Evolutionary conservation across 1,140 invertebrate species (phyloP).

Genomic region (Pseudomyrmex flavicornis): DNA sequence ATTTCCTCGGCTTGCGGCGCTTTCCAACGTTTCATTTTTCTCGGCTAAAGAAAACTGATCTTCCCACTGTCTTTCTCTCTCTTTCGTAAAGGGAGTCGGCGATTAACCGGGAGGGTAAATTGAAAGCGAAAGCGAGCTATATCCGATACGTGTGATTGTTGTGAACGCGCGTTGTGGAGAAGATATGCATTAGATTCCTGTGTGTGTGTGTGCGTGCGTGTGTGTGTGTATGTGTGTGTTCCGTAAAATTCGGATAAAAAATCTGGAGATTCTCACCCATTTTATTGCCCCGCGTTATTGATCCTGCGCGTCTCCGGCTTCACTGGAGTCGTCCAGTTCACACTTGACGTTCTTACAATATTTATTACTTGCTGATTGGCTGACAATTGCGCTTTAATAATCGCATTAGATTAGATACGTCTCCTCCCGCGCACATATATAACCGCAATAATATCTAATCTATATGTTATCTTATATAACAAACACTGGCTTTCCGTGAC

Average conservation of each 20-base stretch:
- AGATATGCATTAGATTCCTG: constrained; percentile 62
- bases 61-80: no score
- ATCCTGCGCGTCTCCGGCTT: constrained; percentile 30
- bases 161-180: constrained; percentile 39
- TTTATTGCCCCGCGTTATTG: constrained; percentile 3
- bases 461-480: constrained; percentile 74
- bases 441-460: constrained; percentile 70
- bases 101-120: neutral
- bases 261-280: constrained; percentile 8
- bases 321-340: constrained; percentile 66
- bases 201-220: neutral
- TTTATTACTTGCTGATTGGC: constrained; percentile 58
- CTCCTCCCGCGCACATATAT: constrained; percentile 31
- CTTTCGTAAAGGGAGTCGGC: constrained; percentile 12
- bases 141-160: constrained; percentile 26
- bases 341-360: constrained; percentile 44
- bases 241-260: constrained; percentile 24
- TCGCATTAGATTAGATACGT: constrained; percentile 54
- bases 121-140: constrained; percentile 32
- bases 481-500: constrained; percentile 77
- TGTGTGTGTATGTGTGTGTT: no score
- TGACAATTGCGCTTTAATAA: constrained; percentile 48
- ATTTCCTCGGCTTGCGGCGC: neutral
- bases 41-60: no score
- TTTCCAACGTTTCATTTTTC: constrained; percentile 15